Evolutionary conservation across 1,140 invertebrate genomes (phyloP), one percentile per base, ranked within the genome.

Genomic region (Drosophila sechellia): DNA sequence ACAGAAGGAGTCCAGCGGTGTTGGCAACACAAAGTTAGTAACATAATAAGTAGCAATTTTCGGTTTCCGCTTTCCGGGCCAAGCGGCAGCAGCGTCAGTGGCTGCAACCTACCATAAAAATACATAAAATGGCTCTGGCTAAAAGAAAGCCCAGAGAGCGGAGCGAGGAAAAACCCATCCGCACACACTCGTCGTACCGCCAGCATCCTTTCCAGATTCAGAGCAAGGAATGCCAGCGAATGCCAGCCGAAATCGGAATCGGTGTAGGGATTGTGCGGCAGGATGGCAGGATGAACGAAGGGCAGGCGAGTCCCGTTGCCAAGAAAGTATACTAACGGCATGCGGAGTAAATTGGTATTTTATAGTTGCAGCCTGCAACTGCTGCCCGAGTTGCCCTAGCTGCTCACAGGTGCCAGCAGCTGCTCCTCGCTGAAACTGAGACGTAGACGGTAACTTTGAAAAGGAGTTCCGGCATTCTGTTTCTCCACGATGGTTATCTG

Each of bases 11-110:
- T 61, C 31, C 52, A 40, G 54, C 50, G 45, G 65, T 57, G 31
- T 40, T 56, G 75, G 79, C 83, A 87, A 80, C 84, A 87, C 84
- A 87, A 87, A 89, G 84, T 87, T 87, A 79, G 84, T 84, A 87
- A 87, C 84, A 87, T 87, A 87, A 87, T 87, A 87, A 87, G 84
- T 87, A 87, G 84, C 84, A 87, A 87, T 87, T 87, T 87, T 87
- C 84, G 84, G 84, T 87, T 87, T 87, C 84, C 84, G 84, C 86
- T 87, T 87, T 89, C 84, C 83, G 83, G 79, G 71, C 75, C 74
- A 69, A 77, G 74, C 74, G 61, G 73, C 73, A 65, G 50, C 77
- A 70, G 63, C 68, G 61, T 76, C 79, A 81, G 57, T 73, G 75
- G 69, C 81, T 55, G 83, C 81, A 86, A 86, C 79, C 83, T 86